phyloP scores from a whole-genome alignment of 2,113 vertebrate genomes.

The Vombatus ursinus region DNA sequence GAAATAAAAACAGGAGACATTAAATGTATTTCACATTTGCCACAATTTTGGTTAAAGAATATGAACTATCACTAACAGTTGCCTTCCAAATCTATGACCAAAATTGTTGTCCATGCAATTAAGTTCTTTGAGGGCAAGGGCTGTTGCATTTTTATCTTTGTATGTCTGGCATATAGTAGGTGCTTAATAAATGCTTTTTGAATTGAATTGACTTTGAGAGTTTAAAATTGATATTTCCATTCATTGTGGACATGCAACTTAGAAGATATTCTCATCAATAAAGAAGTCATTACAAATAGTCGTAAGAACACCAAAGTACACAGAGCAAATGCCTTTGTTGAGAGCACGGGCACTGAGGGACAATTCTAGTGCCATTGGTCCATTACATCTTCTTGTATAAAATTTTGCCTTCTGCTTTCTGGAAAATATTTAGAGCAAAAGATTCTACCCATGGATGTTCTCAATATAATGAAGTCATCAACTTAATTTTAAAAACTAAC shows the following conservation, averaged over 20 bases:
- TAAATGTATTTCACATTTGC: background rate
- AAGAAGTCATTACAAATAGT: background rate
- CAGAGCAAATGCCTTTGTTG: background rate
- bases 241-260: background rate
- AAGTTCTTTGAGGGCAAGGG: background rate
- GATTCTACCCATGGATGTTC: background rate
- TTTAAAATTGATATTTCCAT: background rate
- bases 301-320: background rate
- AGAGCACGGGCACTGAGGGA: constrained; percentile 6
- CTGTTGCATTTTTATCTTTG: background rate
- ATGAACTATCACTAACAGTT: background rate
- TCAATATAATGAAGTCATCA: background rate
- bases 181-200: background rate
- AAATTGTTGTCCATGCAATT: background rate
- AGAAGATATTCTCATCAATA: background rate
- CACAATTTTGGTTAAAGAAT: background rate
- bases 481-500: background rate
- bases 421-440: constrained; percentile 22
- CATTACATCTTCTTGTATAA: constrained; percentile 3
- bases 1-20: background rate
- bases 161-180: background rate
- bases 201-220: background rate
- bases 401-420: background rate
- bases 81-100: background rate
- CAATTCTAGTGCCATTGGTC: constrained; percentile 30